Evolutionary conservation across 2,888 invertebrate species (phyloP).

Genomic region (Diploptera punctata): DNA sequence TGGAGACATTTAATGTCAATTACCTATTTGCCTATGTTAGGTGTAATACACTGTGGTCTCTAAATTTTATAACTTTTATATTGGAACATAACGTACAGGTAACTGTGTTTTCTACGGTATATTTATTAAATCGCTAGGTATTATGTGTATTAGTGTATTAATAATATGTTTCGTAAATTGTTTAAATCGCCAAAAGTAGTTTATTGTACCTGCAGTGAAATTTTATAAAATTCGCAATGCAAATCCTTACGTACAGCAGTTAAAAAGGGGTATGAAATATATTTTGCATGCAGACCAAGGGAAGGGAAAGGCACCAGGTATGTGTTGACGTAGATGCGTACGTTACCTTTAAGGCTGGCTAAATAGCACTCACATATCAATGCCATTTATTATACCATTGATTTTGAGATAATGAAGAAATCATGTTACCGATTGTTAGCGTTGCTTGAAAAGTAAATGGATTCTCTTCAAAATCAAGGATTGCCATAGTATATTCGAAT

Average conservation of each 20-base stretch:
- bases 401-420: neutral
- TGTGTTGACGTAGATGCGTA: neutral
- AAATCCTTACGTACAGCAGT: neutral
- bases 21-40: no score
- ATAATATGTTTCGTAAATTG: neutral
- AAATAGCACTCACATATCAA: no score
- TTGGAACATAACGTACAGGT: no score
- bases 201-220: neutral
- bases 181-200: neutral
- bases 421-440: neutral
- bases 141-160: no score
- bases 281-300: neutral
- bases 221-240: neutral
- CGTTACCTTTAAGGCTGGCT: neutral
- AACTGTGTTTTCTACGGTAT: no score
- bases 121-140: no score
- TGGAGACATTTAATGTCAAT: no score
- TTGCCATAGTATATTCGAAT: neutral
- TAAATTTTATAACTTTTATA: no score
- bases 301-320: neutral
- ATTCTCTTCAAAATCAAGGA: no score
- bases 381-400: neutral
- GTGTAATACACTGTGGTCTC: no score
- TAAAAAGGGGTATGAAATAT: no score
- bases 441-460: neutral